phyloP scores from a whole-genome alignment of 2,888 invertebrate species.

The Cyrtodaria siliqua region DNA sequence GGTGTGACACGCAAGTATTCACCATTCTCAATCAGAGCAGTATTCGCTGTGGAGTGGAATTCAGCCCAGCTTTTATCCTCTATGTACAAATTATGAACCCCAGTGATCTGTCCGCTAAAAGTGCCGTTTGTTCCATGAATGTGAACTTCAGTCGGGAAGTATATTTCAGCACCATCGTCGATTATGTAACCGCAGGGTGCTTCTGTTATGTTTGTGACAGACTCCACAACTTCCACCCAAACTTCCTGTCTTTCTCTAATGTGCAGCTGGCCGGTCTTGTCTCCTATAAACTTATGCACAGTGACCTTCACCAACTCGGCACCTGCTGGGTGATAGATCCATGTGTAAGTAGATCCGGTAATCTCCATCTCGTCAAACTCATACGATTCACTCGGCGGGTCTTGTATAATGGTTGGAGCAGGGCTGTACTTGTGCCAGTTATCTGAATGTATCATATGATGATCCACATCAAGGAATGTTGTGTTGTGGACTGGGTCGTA shows the following conservation, averaged over 20 bases:
- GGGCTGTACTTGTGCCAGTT: conserved; percentile 68
- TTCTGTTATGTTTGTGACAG: conserved; percentile 73
- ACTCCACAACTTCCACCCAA: conserved; percentile 75
- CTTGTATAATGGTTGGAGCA: conserved; percentile 71
- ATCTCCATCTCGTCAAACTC: conserved; percentile 78
- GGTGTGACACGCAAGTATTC: conserved; percentile 59
- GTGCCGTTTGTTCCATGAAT: conserved; percentile 76
- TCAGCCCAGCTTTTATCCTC: conserved; percentile 65
- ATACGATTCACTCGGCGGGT: conserved; percentile 62
- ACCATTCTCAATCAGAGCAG: conserved; percentile 70
- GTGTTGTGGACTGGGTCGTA: conserved; percentile 73
- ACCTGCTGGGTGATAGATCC: conserved; percentile 69
- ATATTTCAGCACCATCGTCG: conserved; percentile 70
- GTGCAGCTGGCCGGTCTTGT: conserved; percentile 75
- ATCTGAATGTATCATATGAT: conserved; percentile 72
- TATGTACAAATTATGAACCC: conserved; percentile 70
- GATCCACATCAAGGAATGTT: conserved; percentile 75
- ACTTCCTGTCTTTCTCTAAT: conserved; percentile 68
- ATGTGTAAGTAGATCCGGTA: conserved; percentile 68
- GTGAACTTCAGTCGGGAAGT: conserved; percentile 74
- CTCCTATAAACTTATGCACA: conserved; percentile 75
- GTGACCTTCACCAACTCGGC: conserved; percentile 60
- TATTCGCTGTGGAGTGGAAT: conserved; percentile 74
- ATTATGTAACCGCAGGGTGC: conserved; percentile 77
- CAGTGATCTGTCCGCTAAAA: conserved; percentile 72